phyloP scores from a whole-genome alignment of 2,797 vertebrate genomes.

The Chaetodon trifasciatus region DNA sequence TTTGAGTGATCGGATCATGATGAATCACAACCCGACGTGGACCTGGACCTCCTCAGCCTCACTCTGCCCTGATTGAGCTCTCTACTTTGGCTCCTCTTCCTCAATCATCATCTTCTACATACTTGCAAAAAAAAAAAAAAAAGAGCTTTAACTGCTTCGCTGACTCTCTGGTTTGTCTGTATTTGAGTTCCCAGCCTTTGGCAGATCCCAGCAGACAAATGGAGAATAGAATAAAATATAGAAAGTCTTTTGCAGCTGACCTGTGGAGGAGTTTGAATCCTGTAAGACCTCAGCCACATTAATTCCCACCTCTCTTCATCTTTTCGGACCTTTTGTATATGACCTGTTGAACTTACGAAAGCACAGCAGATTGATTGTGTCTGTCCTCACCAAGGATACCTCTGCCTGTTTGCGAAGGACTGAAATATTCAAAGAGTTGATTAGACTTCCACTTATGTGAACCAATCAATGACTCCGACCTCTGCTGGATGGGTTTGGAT shows the following conservation, averaged over 20 bases:
- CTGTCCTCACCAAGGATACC: not conserved
- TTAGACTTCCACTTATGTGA: constrained; percentile 20
- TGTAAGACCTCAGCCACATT: not conserved
- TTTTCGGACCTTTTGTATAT: not conserved
- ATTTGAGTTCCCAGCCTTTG: too few relatives aligned
- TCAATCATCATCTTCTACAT: too few relatives aligned
- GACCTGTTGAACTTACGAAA: not conserved
- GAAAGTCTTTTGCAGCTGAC: not conserved
- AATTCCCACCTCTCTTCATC: not conserved
- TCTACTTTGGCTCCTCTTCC: too few relatives aligned
- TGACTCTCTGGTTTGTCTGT: too few relatives aligned
- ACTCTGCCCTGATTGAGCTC: too few relatives aligned
- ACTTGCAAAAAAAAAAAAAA: too few relatives aligned
- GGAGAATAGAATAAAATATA: not conserved
- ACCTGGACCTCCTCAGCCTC: too few relatives aligned
- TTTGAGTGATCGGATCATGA: too few relatives aligned
- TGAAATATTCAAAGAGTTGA: constrained; percentile 30
- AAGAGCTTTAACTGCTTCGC: too few relatives aligned
- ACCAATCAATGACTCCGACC: constrained; percentile 49
- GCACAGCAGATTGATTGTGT: constrained; percentile 4
- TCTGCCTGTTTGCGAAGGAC: constrained; percentile 21
- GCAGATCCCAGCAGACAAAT: not conserved
- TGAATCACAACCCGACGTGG: too few relatives aligned
- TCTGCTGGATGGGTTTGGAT: constrained; percentile 26
- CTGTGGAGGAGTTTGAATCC: not conserved